Percentiles rank a stretch among this genome's conserved stretches.
phyloP scores from a whole-genome alignment of 2,113 vertebrate species.

The Dromiciops gliroides region DNA sequence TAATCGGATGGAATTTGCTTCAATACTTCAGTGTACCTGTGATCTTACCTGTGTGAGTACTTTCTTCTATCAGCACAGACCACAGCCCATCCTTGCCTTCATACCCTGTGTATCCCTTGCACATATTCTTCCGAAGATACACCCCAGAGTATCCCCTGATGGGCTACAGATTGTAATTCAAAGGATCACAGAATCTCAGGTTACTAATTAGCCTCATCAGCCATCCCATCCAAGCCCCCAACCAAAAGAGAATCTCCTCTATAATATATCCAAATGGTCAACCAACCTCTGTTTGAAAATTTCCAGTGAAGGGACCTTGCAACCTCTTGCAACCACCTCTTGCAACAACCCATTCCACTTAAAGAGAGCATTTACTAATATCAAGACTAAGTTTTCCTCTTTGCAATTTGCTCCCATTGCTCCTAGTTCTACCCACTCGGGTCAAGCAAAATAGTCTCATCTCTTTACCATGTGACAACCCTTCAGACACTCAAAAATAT shows the following conservation, averaged over 20 bases:
- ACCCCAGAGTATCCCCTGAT: neutral
- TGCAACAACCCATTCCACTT: neutral
- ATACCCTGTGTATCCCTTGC: neutral
- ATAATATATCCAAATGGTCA: neutral
- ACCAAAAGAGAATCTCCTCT: neutral
- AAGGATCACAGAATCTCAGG: neutral
- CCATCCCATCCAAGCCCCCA: neutral
- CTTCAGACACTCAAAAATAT: neutral
- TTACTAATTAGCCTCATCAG: neutral
- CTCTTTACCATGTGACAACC: neutral
- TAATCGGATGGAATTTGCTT: neutral
- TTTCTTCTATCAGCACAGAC: neutral
- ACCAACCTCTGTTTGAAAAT: neutral
- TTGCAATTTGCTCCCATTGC: neutral
- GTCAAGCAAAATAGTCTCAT: neutral
- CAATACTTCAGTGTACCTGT: neutral
- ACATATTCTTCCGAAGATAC: neutral
- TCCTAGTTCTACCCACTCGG: neutral
- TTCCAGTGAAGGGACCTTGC: neutral
- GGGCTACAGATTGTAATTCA: neutral
- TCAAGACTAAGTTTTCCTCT: neutral
- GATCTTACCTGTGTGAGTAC: neutral
- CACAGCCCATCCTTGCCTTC: neutral
- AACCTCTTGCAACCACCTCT: neutral
- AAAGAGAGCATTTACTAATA: neutral